phyloP scores from a whole-genome alignment of 2,888 invertebrate species.

The Rhingia rostrata region DNA sequence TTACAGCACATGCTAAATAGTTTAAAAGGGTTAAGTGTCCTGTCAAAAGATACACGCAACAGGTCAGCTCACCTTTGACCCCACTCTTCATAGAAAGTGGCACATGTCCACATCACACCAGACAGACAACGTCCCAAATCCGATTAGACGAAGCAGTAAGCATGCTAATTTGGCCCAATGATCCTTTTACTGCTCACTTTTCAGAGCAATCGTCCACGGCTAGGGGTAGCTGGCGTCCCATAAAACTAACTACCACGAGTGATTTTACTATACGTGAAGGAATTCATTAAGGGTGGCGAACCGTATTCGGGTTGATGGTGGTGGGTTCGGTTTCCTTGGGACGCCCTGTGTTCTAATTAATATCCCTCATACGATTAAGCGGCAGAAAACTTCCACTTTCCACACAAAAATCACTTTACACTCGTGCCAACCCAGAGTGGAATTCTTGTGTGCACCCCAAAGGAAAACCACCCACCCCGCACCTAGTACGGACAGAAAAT shows the following conservation, averaged over 20 bases:
- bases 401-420: constrained; percentile 47
- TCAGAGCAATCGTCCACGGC: constrained; percentile 9
- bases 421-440: constrained; percentile 54
- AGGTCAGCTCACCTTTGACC: constrained; percentile 68
- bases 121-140: constrained; percentile 61
- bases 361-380: constrained; percentile 69
- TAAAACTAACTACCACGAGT: constrained; percentile 73
- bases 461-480: constrained; percentile 20
- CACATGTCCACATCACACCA: constrained; percentile 55
- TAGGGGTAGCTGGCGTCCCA: constrained; percentile 30
- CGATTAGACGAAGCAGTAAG: constrained; percentile 71
- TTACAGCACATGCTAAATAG: constrained; percentile 70
- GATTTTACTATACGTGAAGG: constrained; percentile 65
- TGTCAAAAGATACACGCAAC: constrained; percentile 71
- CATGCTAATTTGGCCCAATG: constrained; percentile 73
- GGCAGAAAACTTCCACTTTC: constrained; percentile 45
- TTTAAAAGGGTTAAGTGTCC: constrained; percentile 74
- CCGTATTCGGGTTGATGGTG: constrained; percentile 6
- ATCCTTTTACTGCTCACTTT: constrained; percentile 64
- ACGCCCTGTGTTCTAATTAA: constrained; percentile 69
- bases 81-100: constrained; percentile 38
- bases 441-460: constrained; percentile 51
- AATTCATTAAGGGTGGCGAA: constrained; percentile 64
- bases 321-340: constrained; percentile 69
- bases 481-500: constrained; percentile 48